Base-by-base conservation (phyloP, 2,797 vertebrate genomes). In the Lepilemur ruficaudatus region DNA sequence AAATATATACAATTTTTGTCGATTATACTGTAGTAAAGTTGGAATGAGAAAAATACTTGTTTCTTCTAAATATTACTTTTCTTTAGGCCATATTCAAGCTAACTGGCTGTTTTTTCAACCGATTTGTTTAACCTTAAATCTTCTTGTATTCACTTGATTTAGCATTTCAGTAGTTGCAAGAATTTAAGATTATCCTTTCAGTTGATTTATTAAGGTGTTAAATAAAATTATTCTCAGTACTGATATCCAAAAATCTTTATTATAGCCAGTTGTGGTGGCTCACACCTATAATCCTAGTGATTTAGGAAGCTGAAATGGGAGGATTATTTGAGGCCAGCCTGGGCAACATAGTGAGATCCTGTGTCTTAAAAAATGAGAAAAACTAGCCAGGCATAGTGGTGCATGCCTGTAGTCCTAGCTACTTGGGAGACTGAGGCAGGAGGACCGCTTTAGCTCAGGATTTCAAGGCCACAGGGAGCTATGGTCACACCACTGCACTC, bases 171-270 rank as follows among this genome's bases (percentile, higher is more conserved):
- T 88, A 35, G 92, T 63, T 83, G 41, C 9, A 89, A 55, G 65
- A 89, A 93, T 91, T 76, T 91, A 80, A n/a, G 18, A 67, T 82
- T 50, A 32, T 86, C 41, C 52, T 69, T 89, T 79, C 18, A 88
- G 28, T 79, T 91, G 50, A 63, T 76, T 81, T 89, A 84, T 93
- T 48, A 76, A 94, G 94, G 8, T 73, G 28, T 86, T 88, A 94
- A 95, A 52, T 89, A 86, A 89, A 70, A 52, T 85, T 75, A 50
- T 57, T 81, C 78, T 89, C 32, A 73, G 22, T 72, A 61, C 52
- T 72, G 12, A 63, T 43, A 61, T 11, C 43, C 65, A 48, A 67
- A 69, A 50, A 4, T 57, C 72, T 57, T 59, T 59, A 59, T 25
- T 59, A 59, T 59, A 12, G 57, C 57, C 57, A 59, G 23, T 59